These are phyloP conservation scores for Anastrepha ludens DNA, from an alignment of 1,140 invertebrate genomes.

Conservation along the genomic window DNA sequence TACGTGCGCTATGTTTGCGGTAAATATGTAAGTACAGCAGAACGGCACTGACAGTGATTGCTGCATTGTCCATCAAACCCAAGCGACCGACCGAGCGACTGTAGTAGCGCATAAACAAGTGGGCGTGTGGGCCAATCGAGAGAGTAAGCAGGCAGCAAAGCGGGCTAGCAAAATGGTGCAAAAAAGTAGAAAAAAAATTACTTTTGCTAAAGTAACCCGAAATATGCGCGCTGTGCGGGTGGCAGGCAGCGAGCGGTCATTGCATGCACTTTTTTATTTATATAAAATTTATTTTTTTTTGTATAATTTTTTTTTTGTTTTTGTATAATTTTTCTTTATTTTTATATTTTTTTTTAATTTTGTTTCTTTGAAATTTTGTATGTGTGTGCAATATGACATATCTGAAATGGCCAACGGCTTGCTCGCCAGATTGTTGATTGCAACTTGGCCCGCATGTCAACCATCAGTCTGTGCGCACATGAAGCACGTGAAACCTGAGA, in stretches of 20 bases:
- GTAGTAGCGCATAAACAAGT: neutral
- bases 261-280: neutral
- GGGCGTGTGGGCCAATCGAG: neutral
- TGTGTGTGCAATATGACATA: neutral
- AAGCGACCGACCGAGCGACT: neutral
- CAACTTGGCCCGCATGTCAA: slow-evolving; percentile 25
- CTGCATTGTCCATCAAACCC: slow-evolving; percentile 29
- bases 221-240: neutral
- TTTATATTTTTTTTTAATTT: no score
- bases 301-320: no score
- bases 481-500: neutral
- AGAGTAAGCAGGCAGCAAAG: neutral
- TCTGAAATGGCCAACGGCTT: neutral
- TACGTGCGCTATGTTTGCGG: neutral
- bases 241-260: neutral
- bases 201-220: neutral
- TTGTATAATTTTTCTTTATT: no score
- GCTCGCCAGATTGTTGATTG: neutral
- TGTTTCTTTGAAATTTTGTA: neutral
- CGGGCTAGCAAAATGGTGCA: neutral
- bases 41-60: neutral
- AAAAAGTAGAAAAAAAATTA: neutral
- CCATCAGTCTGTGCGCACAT: slow-evolving; percentile 42
- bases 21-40: neutral
- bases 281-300: neutral